A percentile compares a stretch with the other conserved stretches of the same genome.
Conservation (phyloP, 2,888 invertebrate species). For the Platycnemis pennipes region DNA sequence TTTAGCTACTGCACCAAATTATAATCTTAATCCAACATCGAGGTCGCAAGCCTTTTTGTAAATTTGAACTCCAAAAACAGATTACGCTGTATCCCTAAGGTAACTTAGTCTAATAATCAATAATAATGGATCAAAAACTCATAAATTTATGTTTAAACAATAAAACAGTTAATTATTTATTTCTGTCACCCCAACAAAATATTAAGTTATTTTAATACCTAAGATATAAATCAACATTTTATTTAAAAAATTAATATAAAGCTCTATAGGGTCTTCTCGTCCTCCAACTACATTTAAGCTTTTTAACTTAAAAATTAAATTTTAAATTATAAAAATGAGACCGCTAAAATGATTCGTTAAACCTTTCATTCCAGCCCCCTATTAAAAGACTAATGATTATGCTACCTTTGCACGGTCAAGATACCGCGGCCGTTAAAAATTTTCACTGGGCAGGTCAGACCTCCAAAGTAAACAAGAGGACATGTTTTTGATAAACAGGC, state of each 20-base stretch:
- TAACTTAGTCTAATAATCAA: slow-evolving; percentile 87
- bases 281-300: slow-evolving; percentile 84
- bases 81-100: slow-evolving; percentile 93
- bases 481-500: slow-evolving; percentile 91
- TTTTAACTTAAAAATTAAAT: slow-evolving; percentile 84
- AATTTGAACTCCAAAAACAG: slow-evolving; percentile 88
- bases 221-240: slow-evolving; percentile 76
- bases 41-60: slow-evolving; percentile 90
- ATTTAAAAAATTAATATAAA: slow-evolving; percentile 80
- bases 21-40: slow-evolving; percentile 93
- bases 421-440: slow-evolving; percentile 89
- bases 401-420: slow-evolving; percentile 90
- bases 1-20: slow-evolving; percentile 85
- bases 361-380: slow-evolving; percentile 89
- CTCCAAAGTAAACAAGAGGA: slow-evolving; percentile 84
- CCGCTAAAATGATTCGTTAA: slow-evolving; percentile 84
- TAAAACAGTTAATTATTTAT: slow-evolving; percentile 83
- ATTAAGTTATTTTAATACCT: slow-evolving; percentile 76
- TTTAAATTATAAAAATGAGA: slow-evolving; percentile 81
- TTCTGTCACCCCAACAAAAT: slow-evolving; percentile 85
- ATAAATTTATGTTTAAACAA: slow-evolving; percentile 78
- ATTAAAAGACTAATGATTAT: slow-evolving; percentile 91
- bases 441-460: slow-evolving; percentile 88
- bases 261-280: slow-evolving; percentile 91
- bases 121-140: slow-evolving; percentile 82